These are phyloP conservation scores for Crossoptilon crossoptilon DNA, from an alignment of 2,797 vertebrate species.

Conservation along the genomic window DNA sequence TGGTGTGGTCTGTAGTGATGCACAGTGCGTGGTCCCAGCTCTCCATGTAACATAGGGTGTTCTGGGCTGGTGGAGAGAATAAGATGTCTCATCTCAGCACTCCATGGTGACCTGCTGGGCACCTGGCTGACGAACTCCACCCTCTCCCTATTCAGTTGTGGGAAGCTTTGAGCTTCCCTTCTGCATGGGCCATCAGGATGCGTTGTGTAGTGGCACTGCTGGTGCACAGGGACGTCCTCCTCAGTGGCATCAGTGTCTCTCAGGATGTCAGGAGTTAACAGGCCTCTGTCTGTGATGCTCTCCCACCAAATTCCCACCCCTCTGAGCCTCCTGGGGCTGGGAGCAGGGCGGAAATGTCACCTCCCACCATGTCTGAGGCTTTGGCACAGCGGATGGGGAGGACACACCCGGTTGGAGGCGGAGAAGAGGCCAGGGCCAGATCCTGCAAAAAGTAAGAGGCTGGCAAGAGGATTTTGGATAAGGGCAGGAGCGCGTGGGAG, in stretches of 20 bases:
- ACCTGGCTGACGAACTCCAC: neutral
- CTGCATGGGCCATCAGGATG: no score
- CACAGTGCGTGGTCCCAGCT: neutral
- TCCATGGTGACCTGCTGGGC: neutral
- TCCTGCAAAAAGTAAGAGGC: neutral
- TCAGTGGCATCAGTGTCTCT: neutral
- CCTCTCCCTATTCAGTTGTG: neutral
- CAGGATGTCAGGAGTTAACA: neutral
- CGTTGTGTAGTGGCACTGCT: neutral
- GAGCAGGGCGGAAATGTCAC: neutral
- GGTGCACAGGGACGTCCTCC: rapidly evolving
- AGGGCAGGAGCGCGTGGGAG: neutral
- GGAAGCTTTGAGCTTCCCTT: neutral
- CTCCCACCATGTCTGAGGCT: neutral
- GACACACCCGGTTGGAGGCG: neutral
- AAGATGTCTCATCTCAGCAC: no score
- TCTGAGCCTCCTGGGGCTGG: neutral
- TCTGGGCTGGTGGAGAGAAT: neutral
- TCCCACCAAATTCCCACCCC: neutral
- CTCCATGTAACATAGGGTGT: neutral
- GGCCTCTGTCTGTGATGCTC: neutral
- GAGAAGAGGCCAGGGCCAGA: neutral
- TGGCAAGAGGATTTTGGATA: neutral
- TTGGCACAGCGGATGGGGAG: neutral
- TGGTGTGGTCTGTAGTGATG: neutral